Base-by-base conservation (phyloP, 2,113 vertebrate species). In the Lathamus discolor region DNA sequence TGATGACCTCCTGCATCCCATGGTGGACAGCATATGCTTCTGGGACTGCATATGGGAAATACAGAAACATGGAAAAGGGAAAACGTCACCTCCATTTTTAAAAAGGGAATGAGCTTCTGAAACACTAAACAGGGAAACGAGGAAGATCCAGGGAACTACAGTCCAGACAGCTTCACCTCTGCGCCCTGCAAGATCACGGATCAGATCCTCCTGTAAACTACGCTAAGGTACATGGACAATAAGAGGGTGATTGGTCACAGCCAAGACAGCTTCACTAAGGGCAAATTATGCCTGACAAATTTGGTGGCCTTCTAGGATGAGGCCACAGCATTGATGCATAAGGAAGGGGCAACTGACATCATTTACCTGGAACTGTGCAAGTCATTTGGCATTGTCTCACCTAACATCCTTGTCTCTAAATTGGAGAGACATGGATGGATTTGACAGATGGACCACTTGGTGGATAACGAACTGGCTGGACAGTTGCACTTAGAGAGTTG, bases 1-100 rank as follows among this genome's bases (percentile, higher is more conserved):
- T 64, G 7, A 12, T 10, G 27, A 24, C 39, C 39, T 41, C 20
- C 43, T 16, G 3, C 52, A 49, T 68, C 55, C 28, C 14, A 17
- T 9, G 1, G 16, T 6, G 27, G 20, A 43, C 37, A 87, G 13
- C 22, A 6, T 12, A 19, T 1, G 1, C 22, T 44, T 29, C 43
- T 52, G 46, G 17, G 31, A 6, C 23, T 35, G 43, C 33, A 1
- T 25, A 10, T 15, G 52, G 28, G 44, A 86, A 86, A 77, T 13
- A 9, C 15, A 33, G 33, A 10, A 59, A 59, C 33, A 35, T 7
- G 22, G 13, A 59, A 59, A 59, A 59, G 57, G 9, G 33, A 59
- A 35, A 16, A 59, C 9, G 4, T 59, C 22, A 35, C 13, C 33
- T 59, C 33, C 57, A 35, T 59, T 59, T 59, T 59, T 24, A 24